phyloP scores from a whole-genome alignment of 2,113 vertebrate species.

The Manacus vitellinus region DNA sequence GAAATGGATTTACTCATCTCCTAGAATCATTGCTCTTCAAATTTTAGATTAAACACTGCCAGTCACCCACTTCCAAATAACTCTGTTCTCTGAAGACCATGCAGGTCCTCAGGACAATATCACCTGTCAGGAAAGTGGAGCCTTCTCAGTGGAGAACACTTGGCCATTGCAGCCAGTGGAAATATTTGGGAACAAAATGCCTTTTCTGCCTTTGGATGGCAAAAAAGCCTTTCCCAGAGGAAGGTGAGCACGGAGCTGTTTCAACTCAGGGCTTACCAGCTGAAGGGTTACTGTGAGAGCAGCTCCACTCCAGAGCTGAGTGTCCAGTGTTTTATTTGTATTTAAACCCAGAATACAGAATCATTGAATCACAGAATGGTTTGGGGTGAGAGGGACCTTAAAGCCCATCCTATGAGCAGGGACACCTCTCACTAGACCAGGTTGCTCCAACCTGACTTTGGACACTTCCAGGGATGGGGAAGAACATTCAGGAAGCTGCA shows the following conservation, averaged over 20 bases:
- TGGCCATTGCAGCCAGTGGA: background rate
- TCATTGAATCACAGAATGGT: background rate
- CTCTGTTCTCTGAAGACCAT: background rate
- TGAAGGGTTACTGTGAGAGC: background rate
- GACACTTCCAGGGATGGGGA: background rate
- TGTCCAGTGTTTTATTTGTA: background rate
- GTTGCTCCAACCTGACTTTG: background rate
- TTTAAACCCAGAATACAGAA: background rate
- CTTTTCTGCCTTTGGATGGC: background rate
- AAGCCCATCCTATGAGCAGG: background rate
- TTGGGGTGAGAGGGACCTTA: background rate
- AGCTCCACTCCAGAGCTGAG: background rate
- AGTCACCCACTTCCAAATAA: background rate
- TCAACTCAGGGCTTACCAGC: background rate
- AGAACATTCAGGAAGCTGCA: background rate
- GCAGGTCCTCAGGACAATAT: background rate
- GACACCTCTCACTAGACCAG: background rate
- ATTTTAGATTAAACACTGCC: background rate
- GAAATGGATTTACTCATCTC: background rate
- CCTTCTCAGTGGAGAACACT: background rate
- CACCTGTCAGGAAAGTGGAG: background rate
- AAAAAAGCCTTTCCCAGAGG: background rate
- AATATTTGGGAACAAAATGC: background rate
- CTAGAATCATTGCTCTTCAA: background rate
- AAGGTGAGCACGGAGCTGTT: background rate